Percentiles rank a stretch among this genome's conserved stretches.
phyloP scores from a whole-genome alignment of 2,113 vertebrate species.

The Elachura formosa region DNA sequence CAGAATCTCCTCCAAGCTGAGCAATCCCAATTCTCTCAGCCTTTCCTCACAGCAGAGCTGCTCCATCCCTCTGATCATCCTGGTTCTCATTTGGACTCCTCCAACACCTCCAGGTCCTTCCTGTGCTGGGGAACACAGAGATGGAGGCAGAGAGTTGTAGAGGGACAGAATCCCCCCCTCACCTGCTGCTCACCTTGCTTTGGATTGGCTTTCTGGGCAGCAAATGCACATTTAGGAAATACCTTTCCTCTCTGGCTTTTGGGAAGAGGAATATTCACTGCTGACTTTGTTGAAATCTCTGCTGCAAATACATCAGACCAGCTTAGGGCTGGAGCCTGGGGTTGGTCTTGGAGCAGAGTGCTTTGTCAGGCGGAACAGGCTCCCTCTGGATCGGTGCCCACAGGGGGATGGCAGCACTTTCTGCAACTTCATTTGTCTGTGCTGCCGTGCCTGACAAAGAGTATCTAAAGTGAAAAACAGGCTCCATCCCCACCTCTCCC shows the following conservation, averaged over 20 bases:
- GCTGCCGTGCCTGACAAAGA: neutral
- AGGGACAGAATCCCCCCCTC: neutral
- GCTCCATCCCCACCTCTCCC: neutral
- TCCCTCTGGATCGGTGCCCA: neutral
- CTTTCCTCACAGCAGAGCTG: neutral
- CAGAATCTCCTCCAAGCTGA: neutral
- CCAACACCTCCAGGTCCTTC: accelerated
- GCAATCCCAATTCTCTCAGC: neutral
- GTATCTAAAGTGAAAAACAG: neutral
- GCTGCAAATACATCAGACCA: neutral
- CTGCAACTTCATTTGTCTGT: neutral
- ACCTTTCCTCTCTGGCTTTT: neutral
- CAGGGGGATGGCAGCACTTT: neutral
- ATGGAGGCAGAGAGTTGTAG: neutral
- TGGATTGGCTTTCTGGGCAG: neutral
- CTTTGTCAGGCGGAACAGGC: neutral
- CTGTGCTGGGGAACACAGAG: neutral
- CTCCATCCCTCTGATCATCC: neutral
- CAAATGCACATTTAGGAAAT: neutral
- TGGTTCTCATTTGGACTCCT: neutral
- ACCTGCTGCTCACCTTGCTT: neutral
- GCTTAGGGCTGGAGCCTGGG: neutral
- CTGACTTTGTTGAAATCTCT: neutral
- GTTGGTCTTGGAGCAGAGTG: neutral
- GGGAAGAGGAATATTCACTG: neutral